Percentiles rank a stretch among this genome's conserved stretches.
Conservation (phyloP, 2,113 vertebrate species). For the Ceyx margarethae region DNA sequence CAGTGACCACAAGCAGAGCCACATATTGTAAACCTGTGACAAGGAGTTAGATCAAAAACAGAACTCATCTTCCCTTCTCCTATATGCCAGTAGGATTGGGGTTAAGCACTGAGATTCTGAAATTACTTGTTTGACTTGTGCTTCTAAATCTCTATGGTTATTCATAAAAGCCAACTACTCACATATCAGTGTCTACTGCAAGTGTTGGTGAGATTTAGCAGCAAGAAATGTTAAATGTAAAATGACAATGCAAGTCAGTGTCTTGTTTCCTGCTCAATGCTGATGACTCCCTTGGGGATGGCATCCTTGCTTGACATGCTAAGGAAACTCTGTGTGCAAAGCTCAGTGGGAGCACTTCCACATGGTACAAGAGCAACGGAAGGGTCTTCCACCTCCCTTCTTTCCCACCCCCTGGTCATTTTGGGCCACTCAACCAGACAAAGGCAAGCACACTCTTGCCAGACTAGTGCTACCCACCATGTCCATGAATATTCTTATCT, state of each 20-base stretch:
- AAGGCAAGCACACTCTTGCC: not conserved
- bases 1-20: not conserved
- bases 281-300: not conserved
- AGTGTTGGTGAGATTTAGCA: not conserved
- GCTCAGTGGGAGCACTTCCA: not conserved
- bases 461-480: not conserved
- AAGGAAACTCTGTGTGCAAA: not conserved
- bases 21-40: accelerated
- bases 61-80: not conserved
- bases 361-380: not conserved
- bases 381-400: not conserved
- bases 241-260: not conserved
- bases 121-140: not conserved
- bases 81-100: not conserved
- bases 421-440: not conserved
- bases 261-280: not conserved
- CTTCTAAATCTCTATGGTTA: not conserved
- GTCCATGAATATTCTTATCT: not conserved
- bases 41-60: not conserved
- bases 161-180: not conserved
- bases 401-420: not conserved
- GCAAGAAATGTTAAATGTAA: not conserved
- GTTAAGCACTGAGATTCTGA: not conserved
- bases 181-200: not conserved
- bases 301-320: not conserved